These are phyloP conservation scores for Todiramphus saurophagus DNA, from an alignment of 2,113 vertebrate genomes.

Conservation along the genomic window DNA sequence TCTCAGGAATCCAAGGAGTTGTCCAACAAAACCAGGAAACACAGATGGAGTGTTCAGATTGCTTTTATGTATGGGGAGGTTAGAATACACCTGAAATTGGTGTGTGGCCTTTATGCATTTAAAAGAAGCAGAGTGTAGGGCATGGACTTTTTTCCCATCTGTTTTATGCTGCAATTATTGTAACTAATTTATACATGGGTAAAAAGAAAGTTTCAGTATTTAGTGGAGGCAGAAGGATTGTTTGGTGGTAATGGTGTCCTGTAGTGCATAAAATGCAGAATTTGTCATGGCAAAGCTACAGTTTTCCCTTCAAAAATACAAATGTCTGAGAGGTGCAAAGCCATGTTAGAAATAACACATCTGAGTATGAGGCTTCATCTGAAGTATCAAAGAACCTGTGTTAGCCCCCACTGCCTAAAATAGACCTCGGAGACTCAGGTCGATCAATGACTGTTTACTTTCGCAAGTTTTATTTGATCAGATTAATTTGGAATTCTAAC, in stretches of 20 bases:
- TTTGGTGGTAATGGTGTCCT: not conserved
- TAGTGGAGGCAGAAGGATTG: not conserved
- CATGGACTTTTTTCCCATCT: not conserved
- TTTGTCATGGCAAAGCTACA: not conserved
- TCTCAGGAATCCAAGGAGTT: conserved; percentile 40
- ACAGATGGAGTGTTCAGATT: conserved; percentile 24
- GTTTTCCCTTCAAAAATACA: not conserved
- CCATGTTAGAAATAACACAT: not conserved
- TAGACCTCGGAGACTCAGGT: not conserved
- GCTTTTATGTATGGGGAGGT: not conserved
- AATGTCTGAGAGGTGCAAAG: not conserved
- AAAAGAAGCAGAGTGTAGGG: not conserved
- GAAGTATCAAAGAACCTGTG: not conserved
- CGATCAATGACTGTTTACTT: conserved; percentile 34
- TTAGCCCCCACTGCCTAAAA: not conserved
- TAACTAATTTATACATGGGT: not conserved
- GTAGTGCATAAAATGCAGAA: not conserved
- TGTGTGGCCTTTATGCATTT: not conserved
- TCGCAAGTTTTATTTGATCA: conserved; percentile 22
- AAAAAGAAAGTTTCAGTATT: not conserved
- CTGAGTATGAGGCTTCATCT: not conserved
- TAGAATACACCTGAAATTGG: not conserved
- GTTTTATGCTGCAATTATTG: not conserved
- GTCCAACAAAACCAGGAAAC: conserved; percentile 46
- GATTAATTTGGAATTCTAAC: conserved; percentile 14